Conservation (phyloP, 2,888 invertebrate species). For the Dinocampus coccinellae region DNA sequence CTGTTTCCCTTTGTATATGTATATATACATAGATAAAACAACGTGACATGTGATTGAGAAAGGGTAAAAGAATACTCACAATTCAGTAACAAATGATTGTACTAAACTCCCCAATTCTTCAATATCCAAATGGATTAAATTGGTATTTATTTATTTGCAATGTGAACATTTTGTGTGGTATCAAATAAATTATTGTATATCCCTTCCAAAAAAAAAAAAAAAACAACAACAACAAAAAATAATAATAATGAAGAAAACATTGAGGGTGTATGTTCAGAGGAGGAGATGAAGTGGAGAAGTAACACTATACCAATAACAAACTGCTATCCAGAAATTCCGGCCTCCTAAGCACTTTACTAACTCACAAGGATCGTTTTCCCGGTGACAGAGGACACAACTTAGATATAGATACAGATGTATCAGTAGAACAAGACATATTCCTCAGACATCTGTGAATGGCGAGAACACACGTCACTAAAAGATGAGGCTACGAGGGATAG, state of each 20-base stretch:
- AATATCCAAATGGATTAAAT: neutral
- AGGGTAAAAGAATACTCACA: neutral
- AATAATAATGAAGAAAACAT: neutral
- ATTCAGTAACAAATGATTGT: neutral
- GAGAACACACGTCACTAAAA: neutral
- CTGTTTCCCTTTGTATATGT: neutral
- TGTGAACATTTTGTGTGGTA: neutral
- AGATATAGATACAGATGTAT: constrained; percentile 1
- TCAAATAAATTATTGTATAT: neutral
- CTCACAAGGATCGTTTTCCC: constrained; percentile 41
- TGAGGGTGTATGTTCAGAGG: neutral
- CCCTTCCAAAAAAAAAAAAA: no score
- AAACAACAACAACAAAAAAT: neutral
- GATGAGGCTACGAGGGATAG: neutral
- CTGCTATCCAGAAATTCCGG: constrained; percentile 36
- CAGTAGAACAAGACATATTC: constrained; percentile 1
- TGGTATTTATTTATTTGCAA: neutral
- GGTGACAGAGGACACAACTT: constrained; percentile 28
- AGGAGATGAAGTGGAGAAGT: constrained; percentile 29
- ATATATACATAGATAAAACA: neutral
- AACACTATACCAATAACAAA: constrained; percentile 34
- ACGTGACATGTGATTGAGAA: neutral
- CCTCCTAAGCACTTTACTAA: constrained; percentile 44
- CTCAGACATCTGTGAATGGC: neutral
- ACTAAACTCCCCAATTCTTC: neutral